These are phyloP conservation scores for Zophobas atratus DNA, from an alignment of 1,140 invertebrate species.

Conservation along the genomic window DNA sequence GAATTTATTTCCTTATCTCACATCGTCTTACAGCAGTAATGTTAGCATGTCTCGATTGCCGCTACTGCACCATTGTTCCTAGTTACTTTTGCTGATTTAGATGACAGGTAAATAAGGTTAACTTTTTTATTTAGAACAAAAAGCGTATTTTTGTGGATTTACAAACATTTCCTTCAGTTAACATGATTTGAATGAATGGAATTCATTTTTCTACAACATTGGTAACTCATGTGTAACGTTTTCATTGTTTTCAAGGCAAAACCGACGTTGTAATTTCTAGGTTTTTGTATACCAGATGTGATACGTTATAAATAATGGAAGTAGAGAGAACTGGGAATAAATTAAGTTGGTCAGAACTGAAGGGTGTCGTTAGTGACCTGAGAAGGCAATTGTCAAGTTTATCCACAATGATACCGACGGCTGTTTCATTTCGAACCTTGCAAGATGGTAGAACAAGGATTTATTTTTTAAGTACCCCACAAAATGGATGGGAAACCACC, in stretches of 20 bases:
- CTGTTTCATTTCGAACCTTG: constrained; percentile 84
- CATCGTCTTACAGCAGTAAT: too few relatives aligned
- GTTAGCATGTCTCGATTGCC: not conserved
- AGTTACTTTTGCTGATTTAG: not conserved
- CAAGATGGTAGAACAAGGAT: constrained; percentile 85
- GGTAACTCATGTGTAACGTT: constrained; percentile 1
- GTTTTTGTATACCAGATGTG: constrained; percentile 53
- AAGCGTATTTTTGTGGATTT: constrained; percentile 43
- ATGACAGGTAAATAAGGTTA: constrained; percentile 53
- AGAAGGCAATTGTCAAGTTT: constrained; percentile 83
- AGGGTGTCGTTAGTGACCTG: constrained; percentile 85
- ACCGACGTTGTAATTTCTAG: not conserved
- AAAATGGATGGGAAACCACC: constrained; percentile 90
- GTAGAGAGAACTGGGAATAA: constrained; percentile 54
- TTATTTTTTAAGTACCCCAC: constrained; percentile 90
- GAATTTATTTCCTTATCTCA: too few relatives aligned
- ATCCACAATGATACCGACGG: constrained; percentile 83
- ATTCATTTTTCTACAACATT: not conserved
- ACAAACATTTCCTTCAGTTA: constrained; percentile 4
- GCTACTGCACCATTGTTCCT: constrained; percentile 8
- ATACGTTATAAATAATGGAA: constrained; percentile 51
- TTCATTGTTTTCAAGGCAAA: not conserved
- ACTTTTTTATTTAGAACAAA: constrained; percentile 52
- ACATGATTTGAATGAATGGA: constrained; percentile 24
- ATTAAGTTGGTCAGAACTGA: constrained; percentile 84